A percentile compares a stretch with the other conserved stretches of the same genome.
These are phyloP conservation scores for Dusona sp. DNA, from an alignment of 2,888 invertebrate genomes.

Conservation along the genomic window DNA sequence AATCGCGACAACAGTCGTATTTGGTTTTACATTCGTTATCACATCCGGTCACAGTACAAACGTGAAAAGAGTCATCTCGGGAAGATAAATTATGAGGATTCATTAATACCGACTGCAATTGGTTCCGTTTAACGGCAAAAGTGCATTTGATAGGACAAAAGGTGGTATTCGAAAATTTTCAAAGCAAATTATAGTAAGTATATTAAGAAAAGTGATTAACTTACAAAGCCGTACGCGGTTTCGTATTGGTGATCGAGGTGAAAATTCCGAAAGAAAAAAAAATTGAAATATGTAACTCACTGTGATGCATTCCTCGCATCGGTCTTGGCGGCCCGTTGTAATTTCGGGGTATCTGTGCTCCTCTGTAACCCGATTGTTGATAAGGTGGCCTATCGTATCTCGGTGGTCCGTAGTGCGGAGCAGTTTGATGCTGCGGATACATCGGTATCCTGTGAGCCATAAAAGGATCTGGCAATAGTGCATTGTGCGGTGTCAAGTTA, in stretches of 20 bases:
- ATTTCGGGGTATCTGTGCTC: conserved; percentile 81
- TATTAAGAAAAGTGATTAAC: too few relatives aligned
- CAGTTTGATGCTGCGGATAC: conserved; percentile 80
- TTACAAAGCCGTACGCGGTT: too few relatives aligned
- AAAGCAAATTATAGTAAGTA: too few relatives aligned
- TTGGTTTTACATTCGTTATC: too few relatives aligned
- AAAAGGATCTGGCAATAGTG: conserved; percentile 82
- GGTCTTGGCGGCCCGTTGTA: conserved; percentile 82
- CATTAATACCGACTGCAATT: too few relatives aligned
- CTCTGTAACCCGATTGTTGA: conserved; percentile 80
- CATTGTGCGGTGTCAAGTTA: conserved; percentile 79
- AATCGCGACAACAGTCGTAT: too few relatives aligned
- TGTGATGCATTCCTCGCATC: conserved; percentile 82
- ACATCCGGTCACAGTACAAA: too few relatives aligned
- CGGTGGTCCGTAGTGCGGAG: conserved; percentile 73
- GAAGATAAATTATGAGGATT: too few relatives aligned
- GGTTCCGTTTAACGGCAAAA: too few relatives aligned
- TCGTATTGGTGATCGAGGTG: not conserved
- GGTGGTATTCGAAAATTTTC: too few relatives aligned
- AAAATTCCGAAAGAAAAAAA: conserved; percentile 55
- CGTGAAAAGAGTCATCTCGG: too few relatives aligned
- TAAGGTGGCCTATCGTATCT: conserved; percentile 82
- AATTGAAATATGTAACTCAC: conserved; percentile 73
- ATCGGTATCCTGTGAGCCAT: conserved; percentile 82
- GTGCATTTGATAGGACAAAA: too few relatives aligned